These are phyloP conservation scores for Columba livia DNA, from an alignment of 2,113 vertebrate genomes.

Conservation along the genomic window DNA sequence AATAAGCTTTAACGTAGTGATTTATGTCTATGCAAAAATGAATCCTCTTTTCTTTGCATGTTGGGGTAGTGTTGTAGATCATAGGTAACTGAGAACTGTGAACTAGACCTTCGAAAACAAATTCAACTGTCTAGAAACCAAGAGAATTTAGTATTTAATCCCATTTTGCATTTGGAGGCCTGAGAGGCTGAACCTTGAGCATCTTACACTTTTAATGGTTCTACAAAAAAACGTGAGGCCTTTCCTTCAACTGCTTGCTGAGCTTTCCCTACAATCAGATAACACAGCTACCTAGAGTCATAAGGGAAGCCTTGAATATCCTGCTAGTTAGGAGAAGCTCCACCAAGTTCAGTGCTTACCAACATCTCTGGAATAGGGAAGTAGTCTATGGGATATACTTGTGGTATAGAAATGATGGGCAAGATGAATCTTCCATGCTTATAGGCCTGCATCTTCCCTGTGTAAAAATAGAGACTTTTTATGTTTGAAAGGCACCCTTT, in stretches of 20 bases:
- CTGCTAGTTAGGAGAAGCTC: background rate
- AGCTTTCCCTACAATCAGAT: background rate
- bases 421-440: background rate
- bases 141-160: background rate
- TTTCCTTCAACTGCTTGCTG: background rate
- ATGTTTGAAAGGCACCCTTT: background rate
- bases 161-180: background rate
- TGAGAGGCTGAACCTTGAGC: background rate
- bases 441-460: background rate
- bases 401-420: background rate
- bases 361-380: background rate
- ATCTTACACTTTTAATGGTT: background rate
- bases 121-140: background rate
- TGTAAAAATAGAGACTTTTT: background rate
- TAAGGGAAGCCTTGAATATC: background rate
- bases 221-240: rapidly evolving
- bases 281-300: background rate
- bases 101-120: background rate
- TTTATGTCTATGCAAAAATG: background rate
- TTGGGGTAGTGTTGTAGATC: background rate
- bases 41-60: background rate
- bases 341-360: background rate
- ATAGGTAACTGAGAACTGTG: background rate
- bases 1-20: rapidly evolving
- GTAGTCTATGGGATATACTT: background rate